These are phyloP conservation scores for Aleadryas rufinucha DNA, from an alignment of 2,113 vertebrate species.

Conservation along the genomic window DNA sequence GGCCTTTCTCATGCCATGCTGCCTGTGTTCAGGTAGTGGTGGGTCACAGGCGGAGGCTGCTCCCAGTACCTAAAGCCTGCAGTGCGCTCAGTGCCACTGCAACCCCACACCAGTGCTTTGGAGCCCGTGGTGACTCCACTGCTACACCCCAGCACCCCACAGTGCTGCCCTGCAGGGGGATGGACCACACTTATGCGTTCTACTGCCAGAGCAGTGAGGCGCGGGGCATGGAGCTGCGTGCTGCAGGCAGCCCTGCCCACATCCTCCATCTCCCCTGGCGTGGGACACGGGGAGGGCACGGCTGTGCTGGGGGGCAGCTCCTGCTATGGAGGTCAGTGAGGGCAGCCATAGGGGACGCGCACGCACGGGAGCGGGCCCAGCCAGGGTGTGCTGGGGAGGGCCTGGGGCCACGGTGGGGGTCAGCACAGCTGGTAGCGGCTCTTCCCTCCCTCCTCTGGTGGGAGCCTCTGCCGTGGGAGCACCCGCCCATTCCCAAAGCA, in stretches of 20 bases:
- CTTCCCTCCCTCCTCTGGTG: background rate
- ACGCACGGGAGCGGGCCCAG: background rate
- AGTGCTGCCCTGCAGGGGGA: accelerated
- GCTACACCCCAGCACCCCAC: background rate
- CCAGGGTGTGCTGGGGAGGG: background rate
- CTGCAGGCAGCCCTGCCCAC: background rate
- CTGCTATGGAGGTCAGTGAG: background rate
- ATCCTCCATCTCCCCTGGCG: accelerated
- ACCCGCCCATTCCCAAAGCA: background rate
- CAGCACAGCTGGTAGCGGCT: too few relatives aligned
- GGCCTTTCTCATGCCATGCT: background rate
- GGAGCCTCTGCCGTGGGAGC: background rate
- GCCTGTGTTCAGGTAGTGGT: accelerated
- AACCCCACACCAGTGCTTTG: background rate
- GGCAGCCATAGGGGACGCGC: background rate
- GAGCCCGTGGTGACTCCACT: accelerated
- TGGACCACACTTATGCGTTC: accelerated
- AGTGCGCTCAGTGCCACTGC: background rate
- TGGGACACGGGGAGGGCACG: background rate
- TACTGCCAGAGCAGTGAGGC: accelerated
- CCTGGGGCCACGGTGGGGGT: background rate
- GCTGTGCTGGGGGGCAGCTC: background rate
- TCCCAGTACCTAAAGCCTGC: background rate
- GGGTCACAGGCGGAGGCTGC: background rate
- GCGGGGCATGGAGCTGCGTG: too few relatives aligned